A percentile compares a stretch with the other conserved stretches of the same genome.
Evolutionary conservation across 2,113 vertebrate genomes (phyloP).

Genomic region (Vimba vimba): DNA sequence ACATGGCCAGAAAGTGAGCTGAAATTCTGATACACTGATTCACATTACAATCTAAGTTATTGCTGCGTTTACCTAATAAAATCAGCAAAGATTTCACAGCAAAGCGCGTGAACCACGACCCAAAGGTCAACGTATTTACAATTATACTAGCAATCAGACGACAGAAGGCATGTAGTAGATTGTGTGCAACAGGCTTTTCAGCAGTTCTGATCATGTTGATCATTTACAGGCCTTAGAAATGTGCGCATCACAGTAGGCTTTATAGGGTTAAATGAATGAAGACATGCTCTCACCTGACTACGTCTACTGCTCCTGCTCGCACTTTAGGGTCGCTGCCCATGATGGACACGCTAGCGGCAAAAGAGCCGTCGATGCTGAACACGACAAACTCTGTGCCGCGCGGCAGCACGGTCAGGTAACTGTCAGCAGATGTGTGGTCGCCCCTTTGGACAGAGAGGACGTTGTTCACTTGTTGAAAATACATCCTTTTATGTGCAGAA

Average conservation of each 20-base stretch:
- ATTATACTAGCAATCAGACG: not conserved
- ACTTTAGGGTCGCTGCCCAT: slow-evolving; percentile 99
- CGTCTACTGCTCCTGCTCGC: slow-evolving; percentile 93
- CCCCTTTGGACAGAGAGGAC: slow-evolving; percentile 75
- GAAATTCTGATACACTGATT: not conserved
- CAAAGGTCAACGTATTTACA: not conserved
- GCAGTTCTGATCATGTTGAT: not conserved
- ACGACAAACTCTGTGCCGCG: slow-evolving; percentile 93
- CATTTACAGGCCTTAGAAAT: not conserved
- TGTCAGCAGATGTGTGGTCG: slow-evolving; percentile 94
- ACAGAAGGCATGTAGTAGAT: not conserved
- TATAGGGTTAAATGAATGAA: not conserved
- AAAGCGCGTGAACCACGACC: not conserved
- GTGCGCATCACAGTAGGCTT: not conserved
- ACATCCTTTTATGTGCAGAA: not conserved
- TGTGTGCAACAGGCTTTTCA: not conserved
- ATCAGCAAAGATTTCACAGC: not conserved
- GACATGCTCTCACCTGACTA: slow-evolving; percentile 84
- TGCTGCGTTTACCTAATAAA: not conserved
- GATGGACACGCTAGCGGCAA: slow-evolving; percentile 98
- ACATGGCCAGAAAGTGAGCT: not conserved
- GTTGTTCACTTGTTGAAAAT: not conserved
- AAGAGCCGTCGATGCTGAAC: slow-evolving; percentile 98
- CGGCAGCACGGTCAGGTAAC: slow-evolving; percentile 90
- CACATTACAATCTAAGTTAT: not conserved